Conservation (phyloP, 1,140 invertebrate genomes). For the Drosophila guanche region DNA sequence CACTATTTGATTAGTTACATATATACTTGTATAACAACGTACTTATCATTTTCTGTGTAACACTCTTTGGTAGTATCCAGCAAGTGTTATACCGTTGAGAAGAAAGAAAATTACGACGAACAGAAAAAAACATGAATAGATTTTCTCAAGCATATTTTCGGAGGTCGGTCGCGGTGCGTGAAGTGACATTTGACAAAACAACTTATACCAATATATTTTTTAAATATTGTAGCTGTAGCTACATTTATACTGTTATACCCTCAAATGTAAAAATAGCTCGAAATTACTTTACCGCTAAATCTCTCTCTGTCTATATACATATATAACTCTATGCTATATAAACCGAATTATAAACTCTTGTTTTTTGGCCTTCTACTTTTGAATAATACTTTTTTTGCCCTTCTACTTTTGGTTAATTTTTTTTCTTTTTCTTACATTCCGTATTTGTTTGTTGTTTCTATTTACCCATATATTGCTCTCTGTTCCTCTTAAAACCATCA, state of each 20-base stretch:
- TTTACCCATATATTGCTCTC: constrained; percentile 43
- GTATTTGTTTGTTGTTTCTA: constrained; percentile 52
- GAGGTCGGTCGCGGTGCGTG: constrained; percentile 77
- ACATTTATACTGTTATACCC: constrained; percentile 43
- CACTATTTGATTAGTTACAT: constrained; percentile 60
- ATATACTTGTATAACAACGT: constrained; percentile 14
- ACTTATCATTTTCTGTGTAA: constrained; percentile 35
- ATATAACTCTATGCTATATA: constrained; percentile 21
- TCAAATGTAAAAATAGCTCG: constrained; percentile 42
- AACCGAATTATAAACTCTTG: constrained; percentile 22
- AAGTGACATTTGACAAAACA: constrained; percentile 40
- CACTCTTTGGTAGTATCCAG: constrained; percentile 24
- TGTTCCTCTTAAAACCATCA: constrained; percentile 57
- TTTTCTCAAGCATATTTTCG: constrained; percentile 83
- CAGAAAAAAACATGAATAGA: constrained; percentile 77
- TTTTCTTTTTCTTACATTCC: constrained; percentile 15
- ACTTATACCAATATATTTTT: constrained; percentile 24
- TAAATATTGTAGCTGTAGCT: constrained; percentile 33
- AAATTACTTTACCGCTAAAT: constrained; percentile 33
- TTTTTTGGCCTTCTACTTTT: constrained; percentile 24
- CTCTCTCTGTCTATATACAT: constrained; percentile 12
- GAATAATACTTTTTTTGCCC: constrained; percentile 5
- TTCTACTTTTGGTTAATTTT: constrained; percentile 29
- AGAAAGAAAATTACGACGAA: constrained; percentile 47
- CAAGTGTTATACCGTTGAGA: constrained; percentile 11